These are phyloP conservation scores for Sparidentex hasta DNA, from an alignment of 2,797 vertebrate species.

Conservation along the genomic window DNA sequence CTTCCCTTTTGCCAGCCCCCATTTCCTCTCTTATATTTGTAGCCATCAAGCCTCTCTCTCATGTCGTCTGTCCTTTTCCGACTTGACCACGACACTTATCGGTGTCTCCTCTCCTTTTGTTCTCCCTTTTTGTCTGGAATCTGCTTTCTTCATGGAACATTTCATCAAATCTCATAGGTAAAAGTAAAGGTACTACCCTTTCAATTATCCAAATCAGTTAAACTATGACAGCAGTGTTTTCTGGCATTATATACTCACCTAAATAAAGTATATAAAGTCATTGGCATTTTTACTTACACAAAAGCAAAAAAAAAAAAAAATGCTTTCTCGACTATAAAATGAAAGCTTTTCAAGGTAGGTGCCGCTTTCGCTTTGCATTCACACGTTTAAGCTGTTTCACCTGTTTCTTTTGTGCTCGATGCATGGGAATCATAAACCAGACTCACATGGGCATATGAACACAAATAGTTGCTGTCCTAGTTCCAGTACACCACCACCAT, in stretches of 20 bases:
- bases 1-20: conserved; percentile 26
- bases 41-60: conserved; percentile 77
- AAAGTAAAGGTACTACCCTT: conserved; percentile 97
- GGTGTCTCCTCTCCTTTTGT: conserved; percentile 92
- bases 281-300: conserved; percentile 44
- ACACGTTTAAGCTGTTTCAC: conserved; percentile 55
- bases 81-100: conserved; percentile 89
- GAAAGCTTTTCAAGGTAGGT: conserved; percentile 85
- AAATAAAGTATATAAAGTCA: conserved; percentile 66
- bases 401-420: conserved; percentile 70
- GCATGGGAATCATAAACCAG: conserved; percentile 77
- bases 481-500: conserved; percentile 55
- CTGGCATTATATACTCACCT: conserved; percentile 64
- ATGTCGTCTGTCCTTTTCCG: conserved; percentile 81
- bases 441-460: conserved; percentile 63
- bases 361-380: conserved; percentile 67
- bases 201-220: conserved; percentile 64
- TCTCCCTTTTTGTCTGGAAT: conserved; percentile 91
- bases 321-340: conserved; percentile 61
- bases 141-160: conserved; percentile 99
- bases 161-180: conserved; percentile 98
- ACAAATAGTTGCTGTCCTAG: conserved; percentile 64
- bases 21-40: conserved; percentile 39
- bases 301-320: conserved; percentile 15
- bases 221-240: conserved; percentile 55